Evolutionary conservation across 2,888 invertebrate genomes (phyloP).

Genomic region (Stenurella melanura): DNA sequence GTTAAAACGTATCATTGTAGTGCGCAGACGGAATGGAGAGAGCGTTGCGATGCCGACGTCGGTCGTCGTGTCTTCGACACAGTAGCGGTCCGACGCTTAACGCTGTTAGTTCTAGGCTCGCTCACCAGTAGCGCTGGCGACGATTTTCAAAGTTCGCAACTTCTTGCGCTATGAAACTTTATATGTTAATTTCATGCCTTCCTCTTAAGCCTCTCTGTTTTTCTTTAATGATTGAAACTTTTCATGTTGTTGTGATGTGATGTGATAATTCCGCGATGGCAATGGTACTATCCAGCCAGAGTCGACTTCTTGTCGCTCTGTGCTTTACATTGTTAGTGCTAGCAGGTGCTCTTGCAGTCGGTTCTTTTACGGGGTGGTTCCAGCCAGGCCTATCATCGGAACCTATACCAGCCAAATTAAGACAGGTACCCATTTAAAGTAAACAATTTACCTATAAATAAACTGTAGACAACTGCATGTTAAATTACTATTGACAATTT

Average conservation of each 20-base stretch:
- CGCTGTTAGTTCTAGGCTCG: conserved; percentile 66
- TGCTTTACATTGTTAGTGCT: conserved; percentile 76
- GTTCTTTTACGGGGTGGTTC: conserved; percentile 80
- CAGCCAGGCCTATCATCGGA: conserved; percentile 75
- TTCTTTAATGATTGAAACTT: conserved; percentile 12
- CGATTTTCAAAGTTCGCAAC: conserved; percentile 62
- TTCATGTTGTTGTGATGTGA: conserved; percentile 40
- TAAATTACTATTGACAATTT: too few relatives aligned
- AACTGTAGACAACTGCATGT: too few relatives aligned
- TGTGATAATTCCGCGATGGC: conserved; percentile 73
- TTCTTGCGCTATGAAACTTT: conserved; percentile 51
- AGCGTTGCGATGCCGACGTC: conserved; percentile 53
- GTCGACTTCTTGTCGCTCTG: conserved; percentile 77
- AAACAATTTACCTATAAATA: not conserved
- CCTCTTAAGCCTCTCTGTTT: conserved; percentile 40
- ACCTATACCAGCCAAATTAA: conserved; percentile 76
- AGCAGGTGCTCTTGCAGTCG: conserved; percentile 76
- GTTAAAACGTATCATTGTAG: conserved; percentile 54
- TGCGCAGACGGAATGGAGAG: conserved; percentile 63
- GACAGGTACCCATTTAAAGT: conserved; percentile 73
- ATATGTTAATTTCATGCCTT: conserved; percentile 43
- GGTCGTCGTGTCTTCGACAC: conserved; percentile 63
- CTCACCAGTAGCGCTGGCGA: conserved; percentile 66
- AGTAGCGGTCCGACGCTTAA: conserved; percentile 69
- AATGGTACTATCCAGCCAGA: conserved; percentile 81